These are phyloP conservation scores for Exocentrus adspersus DNA, from an alignment of 2,888 invertebrate species.

Conservation along the genomic window DNA sequence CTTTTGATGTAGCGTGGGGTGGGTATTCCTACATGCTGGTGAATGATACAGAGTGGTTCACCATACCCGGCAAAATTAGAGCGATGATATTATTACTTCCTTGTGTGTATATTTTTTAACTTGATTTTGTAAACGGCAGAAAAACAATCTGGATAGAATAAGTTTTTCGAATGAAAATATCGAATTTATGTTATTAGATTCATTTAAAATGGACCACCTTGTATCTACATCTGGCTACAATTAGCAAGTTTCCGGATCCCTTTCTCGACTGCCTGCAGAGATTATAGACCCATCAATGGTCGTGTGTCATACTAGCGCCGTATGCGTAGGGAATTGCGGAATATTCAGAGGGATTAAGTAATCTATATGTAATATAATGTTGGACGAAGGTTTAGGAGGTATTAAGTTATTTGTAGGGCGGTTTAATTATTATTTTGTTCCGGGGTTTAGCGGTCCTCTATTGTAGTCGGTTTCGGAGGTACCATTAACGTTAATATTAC, in stretches of 20 bases:
- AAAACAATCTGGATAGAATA: too few relatives aligned
- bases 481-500: not conserved
- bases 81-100: too few relatives aligned
- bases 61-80: too few relatives aligned
- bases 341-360: slow-evolving; percentile 17
- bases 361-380: slow-evolving; percentile 17
- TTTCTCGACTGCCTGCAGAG: slow-evolving; percentile 11
- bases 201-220: not conserved
- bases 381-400: slow-evolving; percentile 14
- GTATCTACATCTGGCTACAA: slow-evolving; percentile 10
- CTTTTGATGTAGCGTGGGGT: slow-evolving; percentile 34
- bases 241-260: slow-evolving; percentile 20
- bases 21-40: slow-evolving; percentile 4
- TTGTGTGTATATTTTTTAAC: too few relatives aligned
- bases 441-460: not conserved
- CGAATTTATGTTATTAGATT: too few relatives aligned
- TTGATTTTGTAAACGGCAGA: too few relatives aligned
- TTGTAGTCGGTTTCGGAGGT: not conserved
- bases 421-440: slow-evolving; percentile 4
- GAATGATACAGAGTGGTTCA: not conserved
- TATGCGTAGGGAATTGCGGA: slow-evolving; percentile 6
- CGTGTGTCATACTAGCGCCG: slow-evolving; percentile 18
- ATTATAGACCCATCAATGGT: slow-evolving; percentile 21
- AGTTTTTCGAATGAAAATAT: too few relatives aligned
- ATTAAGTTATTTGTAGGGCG: slow-evolving; percentile 14